Evolutionary conservation across 2,797 vertebrate genomes (phyloP).

Genomic region (Melanotaenia nigrans): DNA sequence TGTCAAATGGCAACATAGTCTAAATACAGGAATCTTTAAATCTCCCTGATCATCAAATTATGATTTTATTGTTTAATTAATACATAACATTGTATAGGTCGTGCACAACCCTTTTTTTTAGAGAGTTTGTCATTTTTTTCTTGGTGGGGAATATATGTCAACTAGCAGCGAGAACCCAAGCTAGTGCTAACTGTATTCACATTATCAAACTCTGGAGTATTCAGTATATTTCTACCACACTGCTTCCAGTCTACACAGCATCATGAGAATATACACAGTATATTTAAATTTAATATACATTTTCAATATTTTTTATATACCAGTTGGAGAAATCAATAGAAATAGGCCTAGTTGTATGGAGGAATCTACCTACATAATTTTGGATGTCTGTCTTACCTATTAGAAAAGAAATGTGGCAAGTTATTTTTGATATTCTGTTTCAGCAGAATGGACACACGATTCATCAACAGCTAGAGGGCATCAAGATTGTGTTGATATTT

Average conservation of each 20-base stretch:
- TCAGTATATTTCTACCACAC: too few species aligned
- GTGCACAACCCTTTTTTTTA: not conserved
- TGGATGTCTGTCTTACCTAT: too few species aligned
- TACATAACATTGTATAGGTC: not conserved
- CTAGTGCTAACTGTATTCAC: not conserved
- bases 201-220: not conserved
- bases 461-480: not conserved
- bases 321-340: not conserved
- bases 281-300: too few species aligned
- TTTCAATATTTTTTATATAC: not conserved
- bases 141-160: too few species aligned
- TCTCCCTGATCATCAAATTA: not conserved
- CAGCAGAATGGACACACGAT: not conserved
- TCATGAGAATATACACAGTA: too few species aligned
- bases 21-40: not conserved
- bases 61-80: not conserved
- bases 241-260: too few species aligned
- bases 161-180: not conserved
- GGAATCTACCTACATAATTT: not conserved
- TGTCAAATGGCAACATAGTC: not conserved
- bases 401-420: too few species aligned
- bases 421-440: not conserved
- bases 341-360: not conserved
- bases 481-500: not conserved
- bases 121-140: not conserved